These are phyloP conservation scores for Torymus tubicola DNA, from an alignment of 2,888 invertebrate genomes.

Conservation along the genomic window DNA sequence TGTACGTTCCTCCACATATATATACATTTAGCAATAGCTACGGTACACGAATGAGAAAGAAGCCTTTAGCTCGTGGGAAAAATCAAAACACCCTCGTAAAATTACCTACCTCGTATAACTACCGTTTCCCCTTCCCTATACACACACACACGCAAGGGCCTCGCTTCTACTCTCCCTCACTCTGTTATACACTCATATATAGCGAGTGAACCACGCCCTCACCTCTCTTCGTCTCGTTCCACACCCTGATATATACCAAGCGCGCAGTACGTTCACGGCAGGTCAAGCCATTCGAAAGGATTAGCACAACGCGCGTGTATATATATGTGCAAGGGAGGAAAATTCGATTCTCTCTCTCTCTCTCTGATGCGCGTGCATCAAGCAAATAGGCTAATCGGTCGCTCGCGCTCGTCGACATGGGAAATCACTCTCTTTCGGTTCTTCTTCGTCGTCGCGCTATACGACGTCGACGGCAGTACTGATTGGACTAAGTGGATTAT, in stretches of 20 bases:
- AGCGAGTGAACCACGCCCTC: background rate
- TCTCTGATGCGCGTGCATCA: background rate
- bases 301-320: background rate
- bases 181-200: background rate
- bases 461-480: background rate
- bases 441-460: too few relatives aligned
- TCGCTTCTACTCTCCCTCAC: too few relatives aligned
- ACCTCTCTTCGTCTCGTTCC: constrained; percentile 2
- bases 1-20: too few relatives aligned
- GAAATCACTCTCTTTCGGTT: constrained; percentile 17
- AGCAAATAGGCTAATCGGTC: constrained; percentile 31
- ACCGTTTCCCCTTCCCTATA: too few relatives aligned
- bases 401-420: background rate
- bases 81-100: too few relatives aligned
- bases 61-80: too few relatives aligned
- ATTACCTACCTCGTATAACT: too few relatives aligned
- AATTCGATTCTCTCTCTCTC: background rate
- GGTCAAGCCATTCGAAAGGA: constrained; percentile 19
- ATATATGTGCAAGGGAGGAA: too few relatives aligned
- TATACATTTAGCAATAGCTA: too few relatives aligned
- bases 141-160: too few relatives aligned
- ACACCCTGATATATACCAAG: too few relatives aligned
- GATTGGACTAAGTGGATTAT: constrained; percentile 12
- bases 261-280: background rate
- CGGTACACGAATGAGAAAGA: too few relatives aligned